Evolutionary conservation across 2,113 vertebrate species (phyloP).

Genomic region (Semicossyphus pulcher): DNA sequence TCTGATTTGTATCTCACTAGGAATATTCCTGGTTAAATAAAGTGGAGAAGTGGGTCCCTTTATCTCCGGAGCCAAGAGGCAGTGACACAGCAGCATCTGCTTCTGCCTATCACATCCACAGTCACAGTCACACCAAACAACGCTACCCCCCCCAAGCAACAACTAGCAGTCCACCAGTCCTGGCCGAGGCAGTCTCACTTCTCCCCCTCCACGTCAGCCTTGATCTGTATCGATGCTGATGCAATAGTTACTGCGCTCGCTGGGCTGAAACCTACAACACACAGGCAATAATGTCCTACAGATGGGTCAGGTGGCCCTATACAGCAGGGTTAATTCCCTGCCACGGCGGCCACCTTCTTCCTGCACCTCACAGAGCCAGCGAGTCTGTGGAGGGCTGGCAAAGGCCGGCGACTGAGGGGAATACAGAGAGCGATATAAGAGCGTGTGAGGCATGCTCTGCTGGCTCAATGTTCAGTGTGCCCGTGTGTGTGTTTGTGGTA

Average conservation of each 20-base stretch:
- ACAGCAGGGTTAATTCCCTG: conserved; percentile 52
- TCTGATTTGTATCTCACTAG: neutral
- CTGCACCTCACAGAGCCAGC: conserved; percentile 24
- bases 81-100: conserved; percentile 70
- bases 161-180: conserved; percentile 45
- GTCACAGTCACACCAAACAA: conserved; percentile 29
- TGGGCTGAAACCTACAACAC: conserved; percentile 44
- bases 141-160: conserved; percentile 46
- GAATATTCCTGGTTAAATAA: neutral
- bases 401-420: conserved; percentile 40
- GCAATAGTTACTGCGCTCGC: conserved; percentile 38
- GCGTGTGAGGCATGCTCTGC: conserved; percentile 21
- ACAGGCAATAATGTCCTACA: conserved; percentile 51
- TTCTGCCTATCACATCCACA: conserved; percentile 45
- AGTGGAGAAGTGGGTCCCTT: neutral
- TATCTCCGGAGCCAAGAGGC: conserved; percentile 51
- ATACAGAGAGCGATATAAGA: conserved; percentile 22
- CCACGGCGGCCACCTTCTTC: conserved; percentile 16
- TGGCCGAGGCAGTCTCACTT: conserved; percentile 33
- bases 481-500: conserved; percentile 52
- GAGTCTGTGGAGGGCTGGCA: conserved; percentile 40
- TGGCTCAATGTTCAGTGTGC: conserved; percentile 22
- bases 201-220: conserved; percentile 41
- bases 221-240: conserved; percentile 63
- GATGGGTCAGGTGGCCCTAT: conserved; percentile 43